These are phyloP conservation scores for Oncorhynchus gorbuscha DNA, from an alignment of 2,113 vertebrate genomes.

Conservation along the genomic window DNA sequence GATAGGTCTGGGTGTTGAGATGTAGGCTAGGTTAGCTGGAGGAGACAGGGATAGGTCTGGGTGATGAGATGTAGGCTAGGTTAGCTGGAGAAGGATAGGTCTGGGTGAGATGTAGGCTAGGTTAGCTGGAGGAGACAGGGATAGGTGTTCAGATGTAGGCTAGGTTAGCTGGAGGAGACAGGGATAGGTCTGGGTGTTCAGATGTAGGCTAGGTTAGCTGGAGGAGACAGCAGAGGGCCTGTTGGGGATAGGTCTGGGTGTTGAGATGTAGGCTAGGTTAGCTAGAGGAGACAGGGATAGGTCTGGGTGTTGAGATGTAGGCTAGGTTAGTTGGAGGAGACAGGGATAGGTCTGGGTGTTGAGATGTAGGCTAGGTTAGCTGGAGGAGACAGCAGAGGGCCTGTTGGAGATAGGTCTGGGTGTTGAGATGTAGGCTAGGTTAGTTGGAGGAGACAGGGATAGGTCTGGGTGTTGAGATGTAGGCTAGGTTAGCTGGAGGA, in stretches of 20 bases:
- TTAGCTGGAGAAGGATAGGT: slow-evolving; percentile 2
- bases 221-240: too few species aligned
- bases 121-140: not conserved
- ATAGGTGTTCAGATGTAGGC: too few species aligned
- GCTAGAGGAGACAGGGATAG: slow-evolving; percentile 7
- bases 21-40: too few species aligned
- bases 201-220: not conserved
- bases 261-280: too few species aligned
- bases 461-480: not conserved
- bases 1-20: too few species aligned
- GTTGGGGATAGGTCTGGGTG: not conserved
- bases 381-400: not conserved
- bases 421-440: too few species aligned
- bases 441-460: slow-evolving; percentile 8
- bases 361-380: not conserved
- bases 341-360: not conserved
- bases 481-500: not conserved
- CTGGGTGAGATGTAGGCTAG: too few species aligned
- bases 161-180: too few species aligned
- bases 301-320: too few species aligned
- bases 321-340: not conserved
- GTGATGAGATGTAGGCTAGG: too few species aligned
- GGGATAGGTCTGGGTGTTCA: not conserved
- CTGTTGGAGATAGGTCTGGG: not conserved
- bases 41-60: not conserved